phyloP scores from a whole-genome alignment of 2,113 vertebrate genomes.

The Eptatretus burgeri region DNA sequence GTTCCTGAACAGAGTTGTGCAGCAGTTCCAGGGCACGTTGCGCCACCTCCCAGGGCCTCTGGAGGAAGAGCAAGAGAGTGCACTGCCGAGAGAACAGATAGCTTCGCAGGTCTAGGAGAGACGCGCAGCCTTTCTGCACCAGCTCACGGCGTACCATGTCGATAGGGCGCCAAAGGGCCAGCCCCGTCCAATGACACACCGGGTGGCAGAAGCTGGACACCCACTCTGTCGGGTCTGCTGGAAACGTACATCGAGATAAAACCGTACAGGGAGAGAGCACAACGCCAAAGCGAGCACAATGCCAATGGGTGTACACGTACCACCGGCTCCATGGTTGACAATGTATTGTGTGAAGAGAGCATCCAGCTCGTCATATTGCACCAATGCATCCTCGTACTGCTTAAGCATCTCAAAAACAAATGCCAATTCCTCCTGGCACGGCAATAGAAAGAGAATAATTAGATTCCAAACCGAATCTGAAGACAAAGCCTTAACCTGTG shows the following conservation, averaged over 20 bases:
- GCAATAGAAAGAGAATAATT: background rate
- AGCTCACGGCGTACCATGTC: slow-evolving; percentile 87
- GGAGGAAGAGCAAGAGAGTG: slow-evolving; percentile 71
- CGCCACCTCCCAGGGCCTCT: slow-evolving; percentile 83
- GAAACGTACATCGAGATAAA: slow-evolving; percentile 8
- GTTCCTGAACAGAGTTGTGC: slow-evolving; percentile 86
- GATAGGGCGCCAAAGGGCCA: slow-evolving; percentile 62
- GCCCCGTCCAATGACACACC: slow-evolving; percentile 60
- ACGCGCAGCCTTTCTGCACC: slow-evolving; percentile 55
- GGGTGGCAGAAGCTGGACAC: slow-evolving; percentile 77
- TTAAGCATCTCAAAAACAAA: slow-evolving; percentile 99
- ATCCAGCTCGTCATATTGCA: slow-evolving; percentile 92
- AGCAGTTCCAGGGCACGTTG: slow-evolving; percentile 64
- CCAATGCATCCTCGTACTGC: slow-evolving; percentile 80
- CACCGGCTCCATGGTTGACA: slow-evolving; percentile 83
- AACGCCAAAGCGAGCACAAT: too few relatives aligned
- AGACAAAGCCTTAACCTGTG: too few relatives aligned
- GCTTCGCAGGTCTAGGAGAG: slow-evolving; percentile 63
- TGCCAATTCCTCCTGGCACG: slow-evolving; percentile 58
- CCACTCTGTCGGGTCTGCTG: slow-evolving; percentile 74
- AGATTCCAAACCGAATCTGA: background rate
- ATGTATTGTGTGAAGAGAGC: slow-evolving; percentile 94
- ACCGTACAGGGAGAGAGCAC: too few relatives aligned
- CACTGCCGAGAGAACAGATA: slow-evolving; percentile 94
- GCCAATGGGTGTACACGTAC: slow-evolving; percentile 15